Evolutionary conservation across 1,140 invertebrate genomes (phyloP).

Genomic region (Notospermus geniculatus): DNA sequence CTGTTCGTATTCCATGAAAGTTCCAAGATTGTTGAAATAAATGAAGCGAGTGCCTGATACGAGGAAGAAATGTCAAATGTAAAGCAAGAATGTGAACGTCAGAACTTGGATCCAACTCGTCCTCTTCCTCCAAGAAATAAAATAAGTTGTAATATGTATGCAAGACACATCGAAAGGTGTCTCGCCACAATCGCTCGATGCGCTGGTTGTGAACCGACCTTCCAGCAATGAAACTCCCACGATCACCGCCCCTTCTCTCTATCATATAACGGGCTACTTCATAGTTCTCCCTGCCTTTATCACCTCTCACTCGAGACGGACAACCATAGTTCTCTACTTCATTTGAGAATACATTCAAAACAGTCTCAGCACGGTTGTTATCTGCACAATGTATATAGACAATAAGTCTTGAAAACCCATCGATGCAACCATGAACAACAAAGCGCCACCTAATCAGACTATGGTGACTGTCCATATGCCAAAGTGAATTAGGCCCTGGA

Average conservation of each 20-base stretch:
- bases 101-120: constrained; percentile 1
- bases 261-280: constrained; percentile 1
- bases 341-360: not conserved
- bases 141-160: not conserved
- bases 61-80: not conserved
- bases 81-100: not conserved
- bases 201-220: constrained; percentile 2
- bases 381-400: not conserved
- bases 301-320: constrained; percentile 1
- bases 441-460: not conserved
- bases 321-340: not conserved
- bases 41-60: not conserved
- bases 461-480: constrained; percentile 9
- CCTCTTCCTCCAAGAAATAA: not conserved
- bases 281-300: not conserved
- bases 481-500: not conserved
- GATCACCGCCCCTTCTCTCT: not conserved
- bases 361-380: constrained; percentile 1
- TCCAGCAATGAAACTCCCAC: constrained; percentile 3
- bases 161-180: not conserved
- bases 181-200: constrained; percentile 7
- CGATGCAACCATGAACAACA: constrained; percentile 7
- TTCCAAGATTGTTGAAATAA: not conserved
- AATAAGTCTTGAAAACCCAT: not conserved
- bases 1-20: not conserved